Conservation (phyloP, 1,140 invertebrate species). For the Aphaenogaster ashmeadi region DNA sequence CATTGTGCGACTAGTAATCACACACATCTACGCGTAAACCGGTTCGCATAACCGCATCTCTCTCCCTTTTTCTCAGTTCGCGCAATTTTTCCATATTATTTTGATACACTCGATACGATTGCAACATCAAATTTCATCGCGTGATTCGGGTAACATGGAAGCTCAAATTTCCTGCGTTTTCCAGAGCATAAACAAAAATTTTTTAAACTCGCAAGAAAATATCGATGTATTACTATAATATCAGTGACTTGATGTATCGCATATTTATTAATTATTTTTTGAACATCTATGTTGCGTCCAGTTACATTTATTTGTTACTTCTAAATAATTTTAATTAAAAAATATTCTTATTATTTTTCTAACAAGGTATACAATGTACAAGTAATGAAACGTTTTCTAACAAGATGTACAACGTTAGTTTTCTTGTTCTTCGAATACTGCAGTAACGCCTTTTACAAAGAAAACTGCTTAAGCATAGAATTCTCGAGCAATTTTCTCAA, state of each 20-base stretch:
- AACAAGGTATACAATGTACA: neutral
- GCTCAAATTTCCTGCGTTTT: conserved; percentile 23
- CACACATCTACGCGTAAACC: neutral
- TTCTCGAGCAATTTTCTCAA: neutral
- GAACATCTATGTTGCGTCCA: neutral
- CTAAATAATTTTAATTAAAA: neutral
- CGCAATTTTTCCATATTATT: conserved; percentile 39
- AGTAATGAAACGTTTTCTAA: neutral
- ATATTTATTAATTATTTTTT: neutral
- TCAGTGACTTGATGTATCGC: neutral
- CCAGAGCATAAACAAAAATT: neutral
- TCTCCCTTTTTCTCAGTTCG: neutral
- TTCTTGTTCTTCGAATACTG: neutral
- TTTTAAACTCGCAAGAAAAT: conserved; percentile 2
- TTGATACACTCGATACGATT: conserved; percentile 20
- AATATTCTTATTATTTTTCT: neutral
- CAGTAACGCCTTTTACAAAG: neutral
- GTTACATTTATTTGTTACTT: neutral
- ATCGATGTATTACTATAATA: neutral
- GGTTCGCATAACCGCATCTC: neutral
- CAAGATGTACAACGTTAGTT: neutral
- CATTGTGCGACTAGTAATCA: neutral
- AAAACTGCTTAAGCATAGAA: neutral
- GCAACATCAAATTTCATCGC: conserved; percentile 19
- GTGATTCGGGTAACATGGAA: conserved; percentile 10